These are phyloP conservation scores for Calyptommatus sinebrachiatus DNA, from an alignment of 2,113 vertebrate genomes.

Conservation along the genomic window DNA sequence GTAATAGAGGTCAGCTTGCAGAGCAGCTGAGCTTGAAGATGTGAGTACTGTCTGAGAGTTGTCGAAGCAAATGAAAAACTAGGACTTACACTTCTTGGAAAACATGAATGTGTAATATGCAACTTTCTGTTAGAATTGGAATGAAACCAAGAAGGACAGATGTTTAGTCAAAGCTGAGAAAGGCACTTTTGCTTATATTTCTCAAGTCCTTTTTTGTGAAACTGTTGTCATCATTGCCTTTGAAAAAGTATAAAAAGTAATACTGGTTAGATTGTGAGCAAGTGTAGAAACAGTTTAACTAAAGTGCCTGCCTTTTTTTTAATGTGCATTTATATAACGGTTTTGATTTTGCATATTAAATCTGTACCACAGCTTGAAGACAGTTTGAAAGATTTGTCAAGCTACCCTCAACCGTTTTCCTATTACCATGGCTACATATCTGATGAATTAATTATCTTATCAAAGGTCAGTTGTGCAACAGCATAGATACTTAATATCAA, in stretches of 20 bases:
- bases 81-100: not conserved
- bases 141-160: not conserved
- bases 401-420: not conserved
- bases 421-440: constrained; percentile 31
- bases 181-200: not conserved
- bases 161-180: constrained; percentile 14
- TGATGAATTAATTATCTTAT: constrained; percentile 35
- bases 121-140: constrained; percentile 17
- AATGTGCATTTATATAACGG: constrained; percentile 22
- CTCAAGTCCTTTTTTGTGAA: not conserved
- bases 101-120: not conserved
- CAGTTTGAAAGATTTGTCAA: constrained; percentile 21
- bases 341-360: constrained; percentile 23
- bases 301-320: not conserved
- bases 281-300: constrained; percentile 1
- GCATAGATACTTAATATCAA: constrained; percentile 3
- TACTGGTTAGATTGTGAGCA: not conserved
- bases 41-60: not conserved
- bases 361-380: constrained; percentile 6
- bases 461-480: constrained; percentile 36
- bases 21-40: not conserved
- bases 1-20: not conserved
- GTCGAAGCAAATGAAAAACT: not conserved
- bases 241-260: not conserved
- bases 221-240: not conserved